A percentile compares a stretch with the other conserved stretches of the same genome.
phyloP scores from a whole-genome alignment of 2,113 vertebrate genomes.

The Emydura subglobosa region DNA sequence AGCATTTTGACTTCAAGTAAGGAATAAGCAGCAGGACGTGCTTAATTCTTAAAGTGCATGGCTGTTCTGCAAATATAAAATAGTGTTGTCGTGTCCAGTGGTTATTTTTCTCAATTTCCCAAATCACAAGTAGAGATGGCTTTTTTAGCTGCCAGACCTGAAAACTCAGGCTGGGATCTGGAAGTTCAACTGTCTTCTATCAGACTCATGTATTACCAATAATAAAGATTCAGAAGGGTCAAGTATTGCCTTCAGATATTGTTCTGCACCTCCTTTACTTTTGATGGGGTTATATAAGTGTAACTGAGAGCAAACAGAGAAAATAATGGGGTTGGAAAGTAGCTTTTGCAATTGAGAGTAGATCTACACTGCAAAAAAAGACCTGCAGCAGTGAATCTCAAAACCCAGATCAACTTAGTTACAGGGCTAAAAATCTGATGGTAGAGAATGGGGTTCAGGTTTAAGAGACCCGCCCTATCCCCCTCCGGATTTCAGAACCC shows the following conservation, averaged over 20 bases:
- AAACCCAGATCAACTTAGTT: background rate
- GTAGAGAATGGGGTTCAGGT: background rate
- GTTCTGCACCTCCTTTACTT: slow-evolving; percentile 21
- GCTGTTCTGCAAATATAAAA: slow-evolving; percentile 29
- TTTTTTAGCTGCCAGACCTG: slow-evolving; percentile 26
- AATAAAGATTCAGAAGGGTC: slow-evolving; percentile 45
- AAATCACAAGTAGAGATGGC: slow-evolving; percentile 43
- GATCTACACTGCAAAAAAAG: background rate
- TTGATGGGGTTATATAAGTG: slow-evolving; percentile 32
- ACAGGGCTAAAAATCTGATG: background rate
- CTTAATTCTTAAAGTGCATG: slow-evolving; percentile 28
- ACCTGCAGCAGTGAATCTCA: background rate
- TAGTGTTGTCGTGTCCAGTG: background rate
- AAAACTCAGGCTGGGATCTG: slow-evolving; percentile 28
- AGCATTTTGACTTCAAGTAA: slow-evolving; percentile 49
- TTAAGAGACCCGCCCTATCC: background rate
- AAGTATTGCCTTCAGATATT: slow-evolving; percentile 17
- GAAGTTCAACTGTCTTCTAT: slow-evolving; percentile 36
- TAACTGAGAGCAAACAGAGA: slow-evolving; percentile 1
- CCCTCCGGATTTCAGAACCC: background rate
- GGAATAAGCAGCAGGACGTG: slow-evolving; percentile 19
- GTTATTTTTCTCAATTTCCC: background rate
- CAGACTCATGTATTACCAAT: slow-evolving; percentile 29
- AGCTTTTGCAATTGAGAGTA: background rate
- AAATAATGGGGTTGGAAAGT: background rate